Percentiles rank a stretch among this genome's conserved stretches.
Conservation (phyloP, 2,797 vertebrate genomes). For the Pipistrellus pipistrellus region DNA sequence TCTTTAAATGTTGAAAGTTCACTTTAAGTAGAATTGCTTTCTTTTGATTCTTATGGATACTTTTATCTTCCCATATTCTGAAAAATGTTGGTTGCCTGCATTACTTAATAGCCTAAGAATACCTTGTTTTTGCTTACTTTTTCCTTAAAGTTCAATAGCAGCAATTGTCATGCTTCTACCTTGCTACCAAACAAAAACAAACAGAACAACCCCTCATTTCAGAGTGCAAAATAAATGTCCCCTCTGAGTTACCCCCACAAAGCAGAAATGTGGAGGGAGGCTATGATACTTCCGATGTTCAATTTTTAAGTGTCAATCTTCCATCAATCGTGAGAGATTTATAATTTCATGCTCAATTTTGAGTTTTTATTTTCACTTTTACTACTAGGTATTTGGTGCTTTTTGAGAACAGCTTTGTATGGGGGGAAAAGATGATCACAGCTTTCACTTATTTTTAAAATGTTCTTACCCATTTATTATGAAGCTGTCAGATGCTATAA, state of each 20-base stretch:
- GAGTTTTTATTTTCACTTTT: conserved; percentile 60
- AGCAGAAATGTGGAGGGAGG: background rate
- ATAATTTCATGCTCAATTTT: conserved; percentile 52
- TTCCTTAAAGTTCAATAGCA: background rate
- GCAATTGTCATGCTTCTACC: background rate
- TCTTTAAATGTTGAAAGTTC: conserved; percentile 54
- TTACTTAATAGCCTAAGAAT: background rate
- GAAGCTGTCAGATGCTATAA: conserved; percentile 35
- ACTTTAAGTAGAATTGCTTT: conserved; percentile 24
- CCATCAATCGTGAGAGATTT: background rate
- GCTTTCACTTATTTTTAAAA: conserved; percentile 68
- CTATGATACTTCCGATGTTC: background rate
- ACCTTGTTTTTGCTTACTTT: background rate
- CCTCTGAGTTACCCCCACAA: background rate
- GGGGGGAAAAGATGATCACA: conserved; percentile 33
- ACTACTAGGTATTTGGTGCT: background rate
- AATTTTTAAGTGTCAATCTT: conserved; percentile 29
- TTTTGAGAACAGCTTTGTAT: conserved; percentile 58
- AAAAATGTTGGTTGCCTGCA: conserved; percentile 15
- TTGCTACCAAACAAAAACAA: background rate
- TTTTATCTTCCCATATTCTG: background rate
- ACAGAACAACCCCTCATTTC: background rate
- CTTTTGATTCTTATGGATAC: background rate
- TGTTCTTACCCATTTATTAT: conserved; percentile 37
- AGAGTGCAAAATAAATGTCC: background rate